These are phyloP conservation scores for Geopemphigus sp. DNA, from an alignment of 1,140 invertebrate species.

Conservation along the genomic window DNA sequence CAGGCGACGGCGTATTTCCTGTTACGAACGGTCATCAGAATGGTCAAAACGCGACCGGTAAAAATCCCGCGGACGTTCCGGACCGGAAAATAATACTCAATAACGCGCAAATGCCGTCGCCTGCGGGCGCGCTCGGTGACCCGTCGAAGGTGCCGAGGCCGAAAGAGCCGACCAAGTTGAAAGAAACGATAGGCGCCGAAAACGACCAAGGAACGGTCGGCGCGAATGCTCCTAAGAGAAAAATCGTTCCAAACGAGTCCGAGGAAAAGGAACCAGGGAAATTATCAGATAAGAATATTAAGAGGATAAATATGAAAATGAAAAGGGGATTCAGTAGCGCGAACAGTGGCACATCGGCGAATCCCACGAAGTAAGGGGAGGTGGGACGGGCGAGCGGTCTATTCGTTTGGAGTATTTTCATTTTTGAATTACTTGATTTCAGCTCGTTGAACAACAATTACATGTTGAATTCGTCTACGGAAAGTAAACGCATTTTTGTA, in stretches of 20 bases:
- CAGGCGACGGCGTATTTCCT: neutral
- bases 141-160: too few relatives aligned
- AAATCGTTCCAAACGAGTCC: too few relatives aligned
- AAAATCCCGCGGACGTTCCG: neutral
- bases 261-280: too few relatives aligned
- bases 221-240: too few relatives aligned
- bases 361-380: neutral
- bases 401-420: neutral
- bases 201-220: neutral
- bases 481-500: too few relatives aligned
- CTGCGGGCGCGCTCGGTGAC: too few relatives aligned
- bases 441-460: neutral
- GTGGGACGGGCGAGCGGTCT: neutral
- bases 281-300: too few relatives aligned
- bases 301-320: neutral
- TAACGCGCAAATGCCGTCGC: neutral
- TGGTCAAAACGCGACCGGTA: neutral
- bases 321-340: neutral
- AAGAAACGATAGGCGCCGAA: neutral
- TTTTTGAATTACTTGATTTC: constrained; percentile 11
- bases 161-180: neutral
- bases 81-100: neutral
- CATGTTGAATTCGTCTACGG: neutral
- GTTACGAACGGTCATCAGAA: neutral
- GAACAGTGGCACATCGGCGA: neutral